Base-by-base conservation (phyloP, 2,888 invertebrate species). In the Syrista parreyssii region DNA sequence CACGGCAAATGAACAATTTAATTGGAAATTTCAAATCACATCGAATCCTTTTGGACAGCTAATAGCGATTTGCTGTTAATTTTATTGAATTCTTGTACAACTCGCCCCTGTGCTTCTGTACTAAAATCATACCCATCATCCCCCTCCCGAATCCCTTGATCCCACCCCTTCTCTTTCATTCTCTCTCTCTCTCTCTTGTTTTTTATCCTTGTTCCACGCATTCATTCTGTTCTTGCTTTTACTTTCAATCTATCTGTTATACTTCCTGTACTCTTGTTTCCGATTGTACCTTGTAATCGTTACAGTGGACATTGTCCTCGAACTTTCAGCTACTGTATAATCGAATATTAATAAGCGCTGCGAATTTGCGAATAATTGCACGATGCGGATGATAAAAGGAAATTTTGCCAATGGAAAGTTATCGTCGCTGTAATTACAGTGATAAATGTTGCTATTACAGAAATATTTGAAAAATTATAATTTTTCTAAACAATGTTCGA, bases 21-120 rank as follows among this genome's bases (percentile, higher is more conserved):
- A 35, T 74, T 35, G 35, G 36, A 35, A 74, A 74, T 74, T 74
- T 74, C 15, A 35, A 74, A 74, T 74, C 74, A 30, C 74, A 74
- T 33, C 35, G 31, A 15, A 23, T 23, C 71, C 33, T 71, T 15
- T 33, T 71, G 31, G 30, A 30, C 31, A 71, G 71, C 23, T 71
- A 71, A 80, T 71, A n/a, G 68, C 71, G 34, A 68, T 68, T 36
- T 68, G 75, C 75, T n/a, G 72, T 55, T 40, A 31, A 74, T 68
- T 74, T 72, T 74, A 76, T 78, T 68, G 73, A 78, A 78, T 78
- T 40, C 73, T 75, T 69, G 75, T 78, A 76, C 68, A 55, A 77
- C 68, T 68, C 71, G 69, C 74, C 55, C 36, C 36, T 73, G 76
- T 31, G 76, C 31, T 33, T 71, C 32, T 31, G 12, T 71, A 23